Conservation (phyloP, 2,888 invertebrate genomes). For the Rhopalosiphum nymphaeae region DNA sequence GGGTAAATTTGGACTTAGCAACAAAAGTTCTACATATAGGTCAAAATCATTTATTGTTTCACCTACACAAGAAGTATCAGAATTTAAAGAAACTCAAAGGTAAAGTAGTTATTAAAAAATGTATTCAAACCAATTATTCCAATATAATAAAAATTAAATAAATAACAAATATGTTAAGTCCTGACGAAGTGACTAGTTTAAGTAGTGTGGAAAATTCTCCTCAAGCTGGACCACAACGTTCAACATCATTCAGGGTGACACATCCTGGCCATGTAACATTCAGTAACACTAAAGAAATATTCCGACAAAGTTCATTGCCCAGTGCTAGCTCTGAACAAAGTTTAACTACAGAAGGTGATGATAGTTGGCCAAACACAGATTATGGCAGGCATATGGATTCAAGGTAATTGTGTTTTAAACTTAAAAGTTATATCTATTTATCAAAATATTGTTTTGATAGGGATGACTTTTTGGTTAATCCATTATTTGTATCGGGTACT, state of each 20-base stretch:
- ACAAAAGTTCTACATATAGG: conserved; percentile 76
- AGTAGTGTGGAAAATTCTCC: conserved; percentile 63
- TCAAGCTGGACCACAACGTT: conserved; percentile 53
- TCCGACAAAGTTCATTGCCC: conserved; percentile 82
- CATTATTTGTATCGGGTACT: conserved; percentile 26
- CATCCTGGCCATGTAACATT: conserved; percentile 56
- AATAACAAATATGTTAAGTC: conserved; percentile 26
- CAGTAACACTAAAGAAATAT: conserved; percentile 65
- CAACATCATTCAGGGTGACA: conserved; percentile 48
- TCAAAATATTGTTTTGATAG: conserved; percentile 29
- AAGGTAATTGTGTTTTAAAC: conserved; percentile 35
- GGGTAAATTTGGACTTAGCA: conserved; percentile 81
- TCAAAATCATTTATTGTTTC: conserved; percentile 84
- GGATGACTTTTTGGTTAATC: conserved; percentile 57
- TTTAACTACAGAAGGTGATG: conserved; percentile 69
- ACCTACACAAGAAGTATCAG: conserved; percentile 72
- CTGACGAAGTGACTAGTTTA: conserved; percentile 56
- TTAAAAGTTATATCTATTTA: not conserved
- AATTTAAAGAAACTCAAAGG: conserved; percentile 58
- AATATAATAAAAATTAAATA: not conserved
- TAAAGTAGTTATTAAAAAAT: not conserved
- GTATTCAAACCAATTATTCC: not conserved
- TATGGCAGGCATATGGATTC: conserved; percentile 30
- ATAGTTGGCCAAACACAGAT: conserved; percentile 61
- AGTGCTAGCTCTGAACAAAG: conserved; percentile 80